These are phyloP conservation scores for Metacarcinus magister DNA, from an alignment of 2,888 invertebrate genomes.

Conservation along the genomic window DNA sequence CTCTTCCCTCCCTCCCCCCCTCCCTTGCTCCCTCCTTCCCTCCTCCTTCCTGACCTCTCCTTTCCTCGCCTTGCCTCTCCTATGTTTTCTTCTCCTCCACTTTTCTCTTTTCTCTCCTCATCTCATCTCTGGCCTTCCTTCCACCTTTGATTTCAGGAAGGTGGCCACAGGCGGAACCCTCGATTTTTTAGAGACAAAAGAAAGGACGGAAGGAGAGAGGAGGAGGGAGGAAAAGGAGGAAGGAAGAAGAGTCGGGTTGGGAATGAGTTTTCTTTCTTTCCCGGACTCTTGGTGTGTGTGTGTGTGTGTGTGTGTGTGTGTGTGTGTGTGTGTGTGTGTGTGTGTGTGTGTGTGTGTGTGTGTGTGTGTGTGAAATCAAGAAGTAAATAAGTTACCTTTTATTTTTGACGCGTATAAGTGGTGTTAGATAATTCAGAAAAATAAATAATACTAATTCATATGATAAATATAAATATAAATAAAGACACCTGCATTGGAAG, in stretches of 20 bases:
- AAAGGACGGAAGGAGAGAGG: neutral
- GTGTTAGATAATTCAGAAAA: too few species aligned
- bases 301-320: constrained; percentile 26
- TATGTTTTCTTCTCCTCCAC: too few species aligned
- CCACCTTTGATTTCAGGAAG: neutral
- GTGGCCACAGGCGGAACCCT: neutral
- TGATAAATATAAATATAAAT: too few species aligned
- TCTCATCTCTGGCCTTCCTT: too few species aligned
- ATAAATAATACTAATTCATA: too few species aligned
- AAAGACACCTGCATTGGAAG: too few species aligned
- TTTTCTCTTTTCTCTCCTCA: too few species aligned
- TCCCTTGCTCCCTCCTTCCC: neutral
- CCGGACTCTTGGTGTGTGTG: neutral
- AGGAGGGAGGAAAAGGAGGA: constrained; percentile 5
- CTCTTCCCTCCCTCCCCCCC: neutral
- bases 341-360: neutral
- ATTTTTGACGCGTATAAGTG: too few species aligned
- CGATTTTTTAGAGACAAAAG: neutral
- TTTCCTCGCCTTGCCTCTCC: too few species aligned
- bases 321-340: constrained; percentile 26
- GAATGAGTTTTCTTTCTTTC: neutral
- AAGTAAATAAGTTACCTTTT: too few species aligned
- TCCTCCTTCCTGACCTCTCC: too few species aligned
- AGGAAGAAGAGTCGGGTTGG: neutral
- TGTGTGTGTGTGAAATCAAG: constrained; percentile 2